Base-by-base conservation (phyloP, 1,140 invertebrate species). In the Caenorhabditis tropicalis region DNA sequence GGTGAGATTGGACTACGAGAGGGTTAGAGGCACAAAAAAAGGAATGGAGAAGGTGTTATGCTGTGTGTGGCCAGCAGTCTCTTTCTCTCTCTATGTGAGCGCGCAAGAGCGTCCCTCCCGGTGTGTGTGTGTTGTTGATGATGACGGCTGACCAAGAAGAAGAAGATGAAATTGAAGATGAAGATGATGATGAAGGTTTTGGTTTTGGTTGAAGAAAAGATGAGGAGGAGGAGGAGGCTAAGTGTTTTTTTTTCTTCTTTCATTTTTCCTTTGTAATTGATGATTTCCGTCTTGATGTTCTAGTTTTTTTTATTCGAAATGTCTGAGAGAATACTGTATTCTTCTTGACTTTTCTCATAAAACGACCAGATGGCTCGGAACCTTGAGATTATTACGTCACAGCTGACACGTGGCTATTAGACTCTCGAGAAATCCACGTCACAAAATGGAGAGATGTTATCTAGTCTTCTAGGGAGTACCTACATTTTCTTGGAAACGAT, bases 151-250 rank as follows among this genome's bases (percentile, higher is more conserved):
- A 56, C 46, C 33, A 56, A 51, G 79, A 81, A 43, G 74, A 79
- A 79, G 31, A 29, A 29, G 79, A 56, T 53, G 51, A 81, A 56
- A 56, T 56, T 53, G 79, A 81, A 81, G 31, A 29, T 27, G 79
- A 81, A 31, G 79, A 56, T 29, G 74, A 51, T 48, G 48, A 79
- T 27, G 74, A 79, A 51, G 74, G 48, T 48, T 79, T 29, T 46
- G 39, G 36, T 79, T 79, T 12, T 29, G 24, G 48, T 33, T 24
- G 24, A 19, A 36, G 19, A 36, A 10, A 29, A 7, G 53, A 56
- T 21, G 10, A 27, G 53, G 29, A 56, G 24, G 15, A 56, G 53
- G 10, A 56, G 27, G 29, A 56, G 65, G 65, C 6, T 74, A 74
- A 74, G 65, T 43, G 65, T 74, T 74, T 74, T 74, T 74, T 74